Base-by-base conservation (phyloP, 2,797 vertebrate genomes). In the Knipowitschia caucasica region DNA sequence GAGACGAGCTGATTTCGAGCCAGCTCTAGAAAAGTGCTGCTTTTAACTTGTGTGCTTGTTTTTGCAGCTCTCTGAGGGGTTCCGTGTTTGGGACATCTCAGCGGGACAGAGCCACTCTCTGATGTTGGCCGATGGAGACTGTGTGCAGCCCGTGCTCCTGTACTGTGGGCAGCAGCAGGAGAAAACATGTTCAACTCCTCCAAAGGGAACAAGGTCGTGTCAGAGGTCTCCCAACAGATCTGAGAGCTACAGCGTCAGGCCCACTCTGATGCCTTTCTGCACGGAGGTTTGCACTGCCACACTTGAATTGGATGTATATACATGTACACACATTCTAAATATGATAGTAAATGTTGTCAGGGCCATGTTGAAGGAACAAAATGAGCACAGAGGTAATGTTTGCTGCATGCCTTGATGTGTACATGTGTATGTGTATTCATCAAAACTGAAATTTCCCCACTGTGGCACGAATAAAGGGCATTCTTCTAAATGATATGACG, bases 41-140 rank as follows among this genome's bases (percentile, higher is more conserved):
- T n/a, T n/a, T 2, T 33, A 30, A 30, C 29, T 10, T 4, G 7
- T 9, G 2, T 9, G 3, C 1, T 23, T 3, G 44, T 1, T 26
- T 27, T 58, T 9, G 18, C 69, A 98, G 96, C 78, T 94, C 8
- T 91, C 91, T 1, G 86, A 91, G 33, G 86, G 86, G 58, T 81
- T 90, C 21, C 89, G 89, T 24, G 82, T 94, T 45, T 98, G 96
- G 95, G 92, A 91, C 53, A n/a, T 90, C 57, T 92, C 94, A 1
- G 95, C 92, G 0, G 96, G 94, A 44, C 90, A 92, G 62, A 92
- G 92, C 73, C 94, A 94, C 84, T 94, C 94, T 29, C 81, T 99
- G 24, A 91, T 98, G 39, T 71, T 98, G 78, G 92, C 91, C 44
- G 95, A 99, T 46, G 92, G 92, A 20, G 92, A 95, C 69, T 91